phyloP scores from a whole-genome alignment of 2,113 vertebrate species.

The Epinephelus cyanopodus region DNA sequence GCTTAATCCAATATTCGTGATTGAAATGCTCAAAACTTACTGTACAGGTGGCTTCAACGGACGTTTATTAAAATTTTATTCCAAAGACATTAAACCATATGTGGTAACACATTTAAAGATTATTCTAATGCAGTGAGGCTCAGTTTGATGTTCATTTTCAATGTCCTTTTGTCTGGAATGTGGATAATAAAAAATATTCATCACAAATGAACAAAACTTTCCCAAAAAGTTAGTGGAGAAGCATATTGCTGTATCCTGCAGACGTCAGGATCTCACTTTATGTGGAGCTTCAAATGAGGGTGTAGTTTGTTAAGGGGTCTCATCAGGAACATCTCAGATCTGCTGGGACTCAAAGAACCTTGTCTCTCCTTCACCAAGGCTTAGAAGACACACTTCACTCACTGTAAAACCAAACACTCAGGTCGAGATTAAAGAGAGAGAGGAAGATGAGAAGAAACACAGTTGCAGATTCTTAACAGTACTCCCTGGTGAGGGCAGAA shows the following conservation, averaged over 20 bases:
- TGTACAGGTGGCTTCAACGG: not conserved
- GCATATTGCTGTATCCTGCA: not conserved
- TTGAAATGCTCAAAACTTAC: not conserved
- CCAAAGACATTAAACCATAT: not conserved
- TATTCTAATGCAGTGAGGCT: not conserved
- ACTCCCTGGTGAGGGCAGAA: constrained; percentile 36
- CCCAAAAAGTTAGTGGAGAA: not conserved
- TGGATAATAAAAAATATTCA: not conserved
- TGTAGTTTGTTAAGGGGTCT: constrained; percentile 39
- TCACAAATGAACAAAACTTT: not conserved
- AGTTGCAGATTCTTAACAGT: constrained; percentile 59
- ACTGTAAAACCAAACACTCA: constrained; percentile 54
- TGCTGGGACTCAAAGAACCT: constrained; percentile 61
- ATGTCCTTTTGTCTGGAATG: not conserved
- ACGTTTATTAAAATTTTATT: not conserved
- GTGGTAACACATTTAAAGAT: not conserved
- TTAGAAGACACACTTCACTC: constrained; percentile 56
- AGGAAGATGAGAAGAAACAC: constrained; percentile 50
- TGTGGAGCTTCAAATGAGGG: constrained; percentile 37
- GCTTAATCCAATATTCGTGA: constrained; percentile 22
- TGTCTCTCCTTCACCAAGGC: constrained; percentile 65
- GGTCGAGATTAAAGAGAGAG: constrained; percentile 62
- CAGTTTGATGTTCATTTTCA: not conserved
- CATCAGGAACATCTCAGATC: constrained; percentile 47
- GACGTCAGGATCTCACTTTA: constrained; percentile 15